Base-by-base conservation (phyloP, 2,113 vertebrate species). In the Lamprotornis superbus region DNA sequence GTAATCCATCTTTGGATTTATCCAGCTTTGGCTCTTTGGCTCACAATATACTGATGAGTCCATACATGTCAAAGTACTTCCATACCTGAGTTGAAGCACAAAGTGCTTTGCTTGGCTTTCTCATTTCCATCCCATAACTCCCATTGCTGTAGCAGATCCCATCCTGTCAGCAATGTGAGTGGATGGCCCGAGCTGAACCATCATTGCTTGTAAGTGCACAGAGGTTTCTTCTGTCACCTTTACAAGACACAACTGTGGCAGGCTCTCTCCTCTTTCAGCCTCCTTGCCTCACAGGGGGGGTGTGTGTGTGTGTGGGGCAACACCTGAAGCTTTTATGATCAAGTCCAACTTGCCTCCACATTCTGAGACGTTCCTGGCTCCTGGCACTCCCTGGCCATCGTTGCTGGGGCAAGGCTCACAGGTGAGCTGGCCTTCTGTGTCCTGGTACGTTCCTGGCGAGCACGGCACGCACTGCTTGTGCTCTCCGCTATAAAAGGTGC, bases 331-430 rank as follows among this genome's bases (percentile, higher is more conserved):
- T 47, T 61, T 44, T 23, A 37, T 3, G 70, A 69, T 3, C 44
- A 77, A 42, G 74, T 63, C 27, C 10, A 35, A 98, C 98, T 98
- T 84, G 98, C 99, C 99, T 99, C 99, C 99, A 91, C 99, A 99
- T 65, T 99, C 98, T 0, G 99, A 99, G 25, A 99, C 97, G 5
- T 99, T 99, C 84, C 97, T 98, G 89, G 99, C 99, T 1, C 99
- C 99, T 0, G 97, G 79, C 5, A 98, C 93, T 61, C 99, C 98
- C 55, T 98, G 98, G 75, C 98, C 98, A 35, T 99, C 98, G 0
- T 98, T 98, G 90, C 98, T 98, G 70, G 99, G 99, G 95, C 99
- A 99, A 1, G 99, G 99, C 22, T 99, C 98, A 80, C 99, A 99
- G 96, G 98, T 98, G 70, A 99, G 98, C 57, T 99, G 99, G 10